Conservation (phyloP, 2,888 invertebrate genomes). For the Agrochola litura region DNA sequence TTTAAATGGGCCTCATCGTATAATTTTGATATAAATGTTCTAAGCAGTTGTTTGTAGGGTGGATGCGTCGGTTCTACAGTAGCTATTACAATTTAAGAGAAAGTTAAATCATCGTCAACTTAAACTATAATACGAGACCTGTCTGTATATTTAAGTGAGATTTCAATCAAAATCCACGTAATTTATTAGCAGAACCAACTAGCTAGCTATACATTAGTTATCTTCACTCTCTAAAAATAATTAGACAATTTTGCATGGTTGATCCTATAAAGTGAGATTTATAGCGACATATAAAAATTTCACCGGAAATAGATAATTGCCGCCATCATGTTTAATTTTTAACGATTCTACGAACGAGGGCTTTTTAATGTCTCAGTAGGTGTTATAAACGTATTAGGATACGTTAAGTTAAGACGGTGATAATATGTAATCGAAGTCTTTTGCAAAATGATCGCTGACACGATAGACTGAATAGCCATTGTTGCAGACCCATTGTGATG, state of each 20-base stretch:
- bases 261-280: constrained; percentile 11
- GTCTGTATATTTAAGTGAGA: constrained; percentile 19
- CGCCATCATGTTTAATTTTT: constrained; percentile 8
- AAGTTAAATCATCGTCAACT: constrained; percentile 20
- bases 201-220: background rate
- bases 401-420: constrained; percentile 3
- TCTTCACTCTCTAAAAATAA: constrained; percentile 26
- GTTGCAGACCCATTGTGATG: constrained; percentile 12
- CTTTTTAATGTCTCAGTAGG: background rate
- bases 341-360: background rate
- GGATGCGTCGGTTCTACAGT: background rate
- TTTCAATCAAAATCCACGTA: constrained; percentile 20
- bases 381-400: background rate
- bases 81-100: constrained; percentile 9
- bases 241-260: constrained; percentile 6
- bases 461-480: background rate
- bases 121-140: constrained; percentile 4
- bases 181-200: constrained; percentile 19
- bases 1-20: background rate
- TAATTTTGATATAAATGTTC: background rate
- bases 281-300: constrained; percentile 1
- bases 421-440: constrained; percentile 1
- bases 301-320: constrained; percentile 13
- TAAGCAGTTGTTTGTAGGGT: background rate
- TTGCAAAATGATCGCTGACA: background rate